Base-by-base conservation (phyloP, 1,140 invertebrate species). In the Aphelenchoides fujianensis region DNA sequence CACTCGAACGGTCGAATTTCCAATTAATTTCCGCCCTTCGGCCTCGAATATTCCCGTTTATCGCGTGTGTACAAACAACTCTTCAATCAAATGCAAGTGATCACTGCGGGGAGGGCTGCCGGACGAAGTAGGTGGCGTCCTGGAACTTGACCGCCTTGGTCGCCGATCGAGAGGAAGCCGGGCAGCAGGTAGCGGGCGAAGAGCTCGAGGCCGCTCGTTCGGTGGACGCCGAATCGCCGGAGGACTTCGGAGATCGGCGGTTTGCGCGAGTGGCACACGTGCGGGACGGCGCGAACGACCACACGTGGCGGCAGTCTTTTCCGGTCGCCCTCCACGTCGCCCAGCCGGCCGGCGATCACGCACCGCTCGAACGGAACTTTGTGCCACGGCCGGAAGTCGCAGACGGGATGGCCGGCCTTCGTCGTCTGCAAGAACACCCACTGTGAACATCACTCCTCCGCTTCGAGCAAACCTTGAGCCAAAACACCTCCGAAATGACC, bases 181-280 rank as follows among this genome's bases (percentile, higher is more conserved):
- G 93, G 92, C 41, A 92, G 86, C 55, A 95, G 88, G 84, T 92
- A 93, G 70, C 93, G 88, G 1, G 93, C 92, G 88, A 95, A 96
- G 52, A 96, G 81, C 86, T 96, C 94, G 73, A 95, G 86, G 81
- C 90, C 35, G 73, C 68, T 35, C 87, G 86, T 3, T 91, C 69
- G 85, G 87, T 91, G 3, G 83, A 67, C 79, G 85, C 85, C 55
- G 92, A 80, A 37, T 92, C 78, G 83, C 91, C 91, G 90, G 84
- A 73, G 87, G 55, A 77, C 75, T 88, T 88, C 87, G 77, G 85
- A 76, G 35, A 93, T 79, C 3, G 91, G 90, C 62, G 92, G 92
- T 86, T 96, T 96, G 79, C 94, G 92, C 7, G 93, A 95, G 87
- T 95, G 92, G 59, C 94, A 86, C 32, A 90, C 90, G 87, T 92